Evolutionary conservation across 2,888 invertebrate species (phyloP).

Genomic region (Drosophila barbarae): DNA sequence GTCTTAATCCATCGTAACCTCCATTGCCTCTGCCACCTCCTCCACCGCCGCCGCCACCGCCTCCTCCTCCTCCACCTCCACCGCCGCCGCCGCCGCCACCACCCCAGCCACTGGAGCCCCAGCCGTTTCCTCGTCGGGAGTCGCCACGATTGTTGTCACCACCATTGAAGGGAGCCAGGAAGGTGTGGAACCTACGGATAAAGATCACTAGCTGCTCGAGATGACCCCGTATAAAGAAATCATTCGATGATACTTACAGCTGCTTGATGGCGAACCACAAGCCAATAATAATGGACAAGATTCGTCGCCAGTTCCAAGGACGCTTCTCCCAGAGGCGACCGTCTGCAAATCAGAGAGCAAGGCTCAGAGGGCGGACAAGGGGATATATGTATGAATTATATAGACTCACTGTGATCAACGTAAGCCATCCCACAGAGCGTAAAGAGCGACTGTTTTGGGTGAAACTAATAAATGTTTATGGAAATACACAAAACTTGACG

Average conservation of each 20-base stretch:
- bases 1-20: slow-evolving; percentile 59
- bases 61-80: slow-evolving; percentile 54
- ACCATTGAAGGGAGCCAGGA: slow-evolving; percentile 68
- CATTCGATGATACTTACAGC: slow-evolving; percentile 56
- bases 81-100: slow-evolving; percentile 44
- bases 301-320: slow-evolving; percentile 70
- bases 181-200: slow-evolving; percentile 59
- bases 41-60: slow-evolving; percentile 50
- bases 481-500: slow-evolving; percentile 26
- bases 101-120: slow-evolving; percentile 38
- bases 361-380: not conserved
- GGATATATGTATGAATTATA: not conserved
- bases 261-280: slow-evolving; percentile 67
- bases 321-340: slow-evolving; percentile 71
- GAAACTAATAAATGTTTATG: not conserved
- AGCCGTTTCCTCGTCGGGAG: slow-evolving; percentile 39
- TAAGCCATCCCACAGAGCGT: slow-evolving; percentile 53
- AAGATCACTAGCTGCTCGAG: not conserved
- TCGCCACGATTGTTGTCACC: slow-evolving; percentile 39
- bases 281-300: slow-evolving; percentile 62
- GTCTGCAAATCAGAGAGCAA: slow-evolving; percentile 47
- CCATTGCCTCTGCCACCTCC: slow-evolving; percentile 49
- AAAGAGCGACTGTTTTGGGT: not conserved
- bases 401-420: slow-evolving; percentile 57
- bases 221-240: too few relatives aligned